Conservation (phyloP, 2,888 invertebrate genomes). For the Yponomeuta plumbellus region DNA sequence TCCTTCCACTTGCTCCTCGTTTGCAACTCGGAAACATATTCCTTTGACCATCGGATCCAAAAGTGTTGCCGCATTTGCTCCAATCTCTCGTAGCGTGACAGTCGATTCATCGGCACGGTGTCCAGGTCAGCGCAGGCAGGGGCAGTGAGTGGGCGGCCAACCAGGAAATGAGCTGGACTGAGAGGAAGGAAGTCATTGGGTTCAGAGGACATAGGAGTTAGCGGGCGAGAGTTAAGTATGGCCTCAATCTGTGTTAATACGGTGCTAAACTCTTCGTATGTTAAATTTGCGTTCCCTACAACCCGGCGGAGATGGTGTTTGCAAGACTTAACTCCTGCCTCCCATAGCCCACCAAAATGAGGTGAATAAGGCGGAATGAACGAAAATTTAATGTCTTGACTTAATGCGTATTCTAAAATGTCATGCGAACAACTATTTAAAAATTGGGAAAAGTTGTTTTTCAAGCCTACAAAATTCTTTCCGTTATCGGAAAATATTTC, state of each 20-base stretch:
- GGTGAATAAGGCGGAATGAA: conserved; percentile 24
- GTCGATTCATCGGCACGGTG: not conserved
- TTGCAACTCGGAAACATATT: conserved; percentile 6
- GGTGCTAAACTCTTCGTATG: no score
- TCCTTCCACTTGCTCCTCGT: not conserved
- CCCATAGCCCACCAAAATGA: conserved; percentile 23
- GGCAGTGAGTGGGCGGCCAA: not conserved
- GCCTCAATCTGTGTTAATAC: conserved; percentile 27
- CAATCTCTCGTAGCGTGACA: not conserved
- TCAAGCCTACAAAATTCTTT: conserved; percentile 8
- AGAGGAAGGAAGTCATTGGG: conserved; percentile 27
- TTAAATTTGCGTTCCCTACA: no score
- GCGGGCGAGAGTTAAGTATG: conserved; percentile 30
- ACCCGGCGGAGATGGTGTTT: no score
- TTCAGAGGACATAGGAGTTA: conserved; percentile 29
- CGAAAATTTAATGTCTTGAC: conserved; percentile 17
- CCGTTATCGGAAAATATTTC: conserved; percentile 4
- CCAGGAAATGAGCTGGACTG: conserved; percentile 21
- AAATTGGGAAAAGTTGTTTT: not conserved
- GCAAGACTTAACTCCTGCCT: no score
- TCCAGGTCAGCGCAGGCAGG: not conserved
- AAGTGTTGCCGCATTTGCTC: conserved; percentile 9
- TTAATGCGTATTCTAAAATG: not conserved
- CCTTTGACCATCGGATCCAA: not conserved
- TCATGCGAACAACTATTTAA: not conserved